Percentiles rank a stretch among this genome's conserved stretches.
phyloP scores from a whole-genome alignment of 2,797 vertebrate genomes.

The Halcyon badia region DNA sequence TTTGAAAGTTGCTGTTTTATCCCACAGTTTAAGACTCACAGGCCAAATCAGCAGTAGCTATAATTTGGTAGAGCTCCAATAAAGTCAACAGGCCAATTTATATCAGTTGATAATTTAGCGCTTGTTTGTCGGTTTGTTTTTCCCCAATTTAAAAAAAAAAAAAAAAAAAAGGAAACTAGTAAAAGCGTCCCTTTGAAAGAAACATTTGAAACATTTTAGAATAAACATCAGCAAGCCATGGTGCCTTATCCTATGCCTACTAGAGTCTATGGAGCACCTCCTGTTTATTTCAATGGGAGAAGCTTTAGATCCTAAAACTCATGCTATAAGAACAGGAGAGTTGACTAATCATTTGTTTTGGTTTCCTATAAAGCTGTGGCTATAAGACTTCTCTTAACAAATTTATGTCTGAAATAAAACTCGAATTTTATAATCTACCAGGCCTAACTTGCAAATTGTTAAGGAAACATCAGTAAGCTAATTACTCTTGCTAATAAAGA shows the following conservation, averaged over 20 bases:
- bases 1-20: conserved; percentile 50
- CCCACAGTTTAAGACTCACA: not conserved
- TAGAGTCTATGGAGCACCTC: not conserved
- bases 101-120: not conserved
- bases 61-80: not conserved
- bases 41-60: not conserved
- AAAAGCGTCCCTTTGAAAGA: not conserved
- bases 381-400: not conserved
- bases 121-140: not conserved
- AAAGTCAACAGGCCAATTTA: conserved; percentile 4
- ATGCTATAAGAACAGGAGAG: not conserved
- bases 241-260: not conserved
- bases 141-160: not conserved
- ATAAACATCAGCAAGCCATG: not conserved
- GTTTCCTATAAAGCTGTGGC: not conserved
- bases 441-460: not conserved
- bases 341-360: not conserved
- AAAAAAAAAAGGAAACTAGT: no score
- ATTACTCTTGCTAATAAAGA: not conserved
- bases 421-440: not conserved
- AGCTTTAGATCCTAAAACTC: not conserved
- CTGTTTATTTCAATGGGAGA: not conserved
- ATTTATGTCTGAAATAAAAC: not conserved
- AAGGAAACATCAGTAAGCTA: not conserved
- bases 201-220: not conserved